Conservation (phyloP, 2,113 vertebrate species). For the Chlorodrepanis virens region DNA sequence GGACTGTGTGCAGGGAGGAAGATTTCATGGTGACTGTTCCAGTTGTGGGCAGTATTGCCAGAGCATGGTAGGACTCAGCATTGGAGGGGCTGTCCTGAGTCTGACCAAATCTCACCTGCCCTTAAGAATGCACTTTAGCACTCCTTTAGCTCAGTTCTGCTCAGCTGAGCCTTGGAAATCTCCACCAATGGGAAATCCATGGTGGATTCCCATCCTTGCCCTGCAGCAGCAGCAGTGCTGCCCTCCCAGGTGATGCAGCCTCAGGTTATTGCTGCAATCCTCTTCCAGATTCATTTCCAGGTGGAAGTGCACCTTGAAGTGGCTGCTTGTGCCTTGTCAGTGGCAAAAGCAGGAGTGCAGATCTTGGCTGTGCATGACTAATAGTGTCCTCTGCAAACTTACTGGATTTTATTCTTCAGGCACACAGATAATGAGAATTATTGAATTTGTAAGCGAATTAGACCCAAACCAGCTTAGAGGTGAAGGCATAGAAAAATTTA, state of each 20-base stretch:
- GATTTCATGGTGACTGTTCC: not conserved
- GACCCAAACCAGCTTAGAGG: not conserved
- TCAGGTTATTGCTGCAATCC: rapidly evolving
- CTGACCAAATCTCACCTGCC: not conserved
- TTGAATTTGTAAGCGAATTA: not conserved
- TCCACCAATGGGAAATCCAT: not conserved
- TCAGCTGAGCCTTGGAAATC: not conserved
- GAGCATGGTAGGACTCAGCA: not conserved
- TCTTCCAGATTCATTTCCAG: not conserved
- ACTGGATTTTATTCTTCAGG: not conserved
- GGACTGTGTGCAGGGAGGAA: not conserved
- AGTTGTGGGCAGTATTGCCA: not conserved
- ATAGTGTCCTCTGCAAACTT: not conserved
- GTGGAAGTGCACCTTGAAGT: not conserved
- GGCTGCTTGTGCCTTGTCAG: not conserved
- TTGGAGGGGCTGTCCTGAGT: not conserved
- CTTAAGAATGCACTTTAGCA: not conserved
- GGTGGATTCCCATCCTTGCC: no score
- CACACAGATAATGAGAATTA: not conserved
- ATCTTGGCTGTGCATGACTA: not conserved
- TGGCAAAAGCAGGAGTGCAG: not conserved
- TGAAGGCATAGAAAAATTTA: not conserved
- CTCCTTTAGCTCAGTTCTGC: not conserved
- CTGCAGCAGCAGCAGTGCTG: not conserved
- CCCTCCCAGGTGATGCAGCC: not conserved